Percentiles rank a stretch among this genome's conserved stretches.
Evolutionary conservation across 1,140 invertebrate genomes (phyloP).

Genomic region (Achatina immaculata): DNA sequence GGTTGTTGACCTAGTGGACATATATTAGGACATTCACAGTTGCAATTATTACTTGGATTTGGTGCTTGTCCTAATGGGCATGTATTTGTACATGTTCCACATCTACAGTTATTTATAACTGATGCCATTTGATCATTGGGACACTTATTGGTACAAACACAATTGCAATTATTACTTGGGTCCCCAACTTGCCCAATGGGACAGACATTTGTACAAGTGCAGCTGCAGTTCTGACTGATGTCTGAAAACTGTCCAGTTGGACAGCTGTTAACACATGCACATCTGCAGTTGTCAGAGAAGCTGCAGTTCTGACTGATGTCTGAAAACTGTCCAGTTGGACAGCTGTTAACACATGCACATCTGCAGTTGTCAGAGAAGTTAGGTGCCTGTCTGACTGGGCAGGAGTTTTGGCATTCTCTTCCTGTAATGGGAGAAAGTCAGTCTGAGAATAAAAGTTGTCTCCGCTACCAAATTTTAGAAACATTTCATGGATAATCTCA

Average conservation of each 20-base stretch:
- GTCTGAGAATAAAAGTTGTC: too few species aligned
- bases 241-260: neutral
- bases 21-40: neutral
- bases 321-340: neutral
- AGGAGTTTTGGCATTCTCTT: neutral
- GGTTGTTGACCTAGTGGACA: neutral
- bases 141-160: neutral
- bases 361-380: neutral
- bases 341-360: neutral
- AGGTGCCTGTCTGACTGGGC: neutral
- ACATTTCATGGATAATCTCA: too few species aligned
- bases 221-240: neutral
- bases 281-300: neutral
- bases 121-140: neutral
- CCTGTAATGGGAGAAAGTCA: too few species aligned
- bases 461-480: too few species aligned
- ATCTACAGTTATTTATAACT: neutral
- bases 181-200: neutral
- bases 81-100: neutral
- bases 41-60: neutral
- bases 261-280: neutral
- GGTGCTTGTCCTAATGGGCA: neutral
- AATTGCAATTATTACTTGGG: neutral
- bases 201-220: neutral
- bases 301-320: neutral